phyloP scores from a whole-genome alignment of 2,113 vertebrate genomes.

The Martes martes region DNA sequence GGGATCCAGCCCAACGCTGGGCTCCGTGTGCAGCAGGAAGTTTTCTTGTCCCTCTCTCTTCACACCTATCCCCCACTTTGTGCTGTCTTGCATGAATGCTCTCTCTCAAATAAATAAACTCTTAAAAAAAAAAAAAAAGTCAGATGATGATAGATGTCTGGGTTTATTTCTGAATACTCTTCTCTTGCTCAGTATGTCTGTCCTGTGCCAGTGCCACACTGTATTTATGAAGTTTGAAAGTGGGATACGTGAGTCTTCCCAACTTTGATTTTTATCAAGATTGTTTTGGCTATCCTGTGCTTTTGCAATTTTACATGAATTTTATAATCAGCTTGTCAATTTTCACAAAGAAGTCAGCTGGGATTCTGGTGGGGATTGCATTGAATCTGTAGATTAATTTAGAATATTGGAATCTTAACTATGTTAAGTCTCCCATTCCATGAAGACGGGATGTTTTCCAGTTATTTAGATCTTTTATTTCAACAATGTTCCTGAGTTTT shows the following conservation, averaged over 20 bases:
- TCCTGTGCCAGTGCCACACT: neutral
- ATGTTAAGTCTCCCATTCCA: neutral
- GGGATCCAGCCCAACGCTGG: rapidly evolving
- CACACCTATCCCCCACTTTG: neutral
- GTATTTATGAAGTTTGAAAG: neutral
- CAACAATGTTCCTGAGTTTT: neutral
- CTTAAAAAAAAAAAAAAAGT: neutral
- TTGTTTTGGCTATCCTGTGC: neutral
- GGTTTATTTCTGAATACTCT: neutral
- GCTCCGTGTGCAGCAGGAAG: neutral
- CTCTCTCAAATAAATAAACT: neutral
- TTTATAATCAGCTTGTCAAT: neutral
- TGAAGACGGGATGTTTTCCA: neutral
- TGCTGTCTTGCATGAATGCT: neutral
- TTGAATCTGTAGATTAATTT: neutral
- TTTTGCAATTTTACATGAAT: neutral
- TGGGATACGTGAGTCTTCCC: neutral
- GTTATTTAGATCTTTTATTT: neutral
- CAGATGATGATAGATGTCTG: neutral
- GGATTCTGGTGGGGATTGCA: neutral
- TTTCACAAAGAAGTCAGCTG: neutral
- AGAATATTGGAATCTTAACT: neutral
- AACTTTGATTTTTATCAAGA: neutral
- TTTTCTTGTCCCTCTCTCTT: neutral
- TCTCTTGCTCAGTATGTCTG: neutral